These are phyloP conservation scores for Leptopterna dolabrata DNA, from an alignment of 2,888 invertebrate species.

Conservation along the genomic window DNA sequence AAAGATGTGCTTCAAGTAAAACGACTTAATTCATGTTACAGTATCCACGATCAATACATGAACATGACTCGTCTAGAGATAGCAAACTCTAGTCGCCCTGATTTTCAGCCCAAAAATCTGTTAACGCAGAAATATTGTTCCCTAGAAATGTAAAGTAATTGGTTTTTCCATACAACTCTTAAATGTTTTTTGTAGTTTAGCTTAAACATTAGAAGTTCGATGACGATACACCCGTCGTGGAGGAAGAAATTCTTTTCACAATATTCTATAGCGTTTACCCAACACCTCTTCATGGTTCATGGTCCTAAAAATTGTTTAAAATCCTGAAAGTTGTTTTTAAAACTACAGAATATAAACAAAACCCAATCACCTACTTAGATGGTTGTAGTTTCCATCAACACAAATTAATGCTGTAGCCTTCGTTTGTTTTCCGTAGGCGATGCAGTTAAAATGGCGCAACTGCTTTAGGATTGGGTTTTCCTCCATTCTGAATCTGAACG, in stretches of 20 bases:
- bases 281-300: too few relatives aligned
- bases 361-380: too few relatives aligned
- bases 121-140: background rate
- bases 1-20: too few relatives aligned
- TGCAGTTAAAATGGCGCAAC: background rate
- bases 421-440: background rate
- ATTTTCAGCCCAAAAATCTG: background rate
- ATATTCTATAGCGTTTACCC: too few relatives aligned
- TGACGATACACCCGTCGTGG: background rate
- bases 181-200: background rate
- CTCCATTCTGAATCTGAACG: background rate
- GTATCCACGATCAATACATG: conserved; percentile 2
- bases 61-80: background rate
- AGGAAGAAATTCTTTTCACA: too few relatives aligned
- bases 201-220: background rate
- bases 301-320: too few relatives aligned
- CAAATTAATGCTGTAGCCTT: background rate
- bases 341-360: too few relatives aligned
- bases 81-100: background rate
- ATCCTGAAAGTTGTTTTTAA: too few relatives aligned
- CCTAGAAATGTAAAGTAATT: background rate
- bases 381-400: too few relatives aligned
- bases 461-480: background rate
- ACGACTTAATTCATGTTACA: background rate
- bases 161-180: background rate